Percentiles rank a stretch among this genome's conserved stretches.
Conservation (phyloP, 2,113 vertebrate species). For the Stercorarius parasiticus region DNA sequence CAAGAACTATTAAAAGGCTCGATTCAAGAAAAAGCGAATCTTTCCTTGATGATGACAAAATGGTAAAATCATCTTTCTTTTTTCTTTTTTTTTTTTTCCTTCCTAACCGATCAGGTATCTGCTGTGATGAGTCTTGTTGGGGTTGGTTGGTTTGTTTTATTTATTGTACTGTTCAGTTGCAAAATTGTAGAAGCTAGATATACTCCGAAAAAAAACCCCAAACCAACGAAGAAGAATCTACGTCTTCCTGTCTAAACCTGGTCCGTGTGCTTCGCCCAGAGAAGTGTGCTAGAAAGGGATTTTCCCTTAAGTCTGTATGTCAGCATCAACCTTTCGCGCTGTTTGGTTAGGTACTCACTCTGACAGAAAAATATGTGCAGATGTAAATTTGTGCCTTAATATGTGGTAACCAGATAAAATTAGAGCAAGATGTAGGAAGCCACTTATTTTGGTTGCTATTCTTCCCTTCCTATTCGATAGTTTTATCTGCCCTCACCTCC, state of each 20-base stretch:
- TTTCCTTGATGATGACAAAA: not conserved
- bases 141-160: not conserved
- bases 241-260: not conserved
- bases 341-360: not conserved
- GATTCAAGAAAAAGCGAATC: not conserved
- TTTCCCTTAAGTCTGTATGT: not conserved
- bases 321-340: not conserved
- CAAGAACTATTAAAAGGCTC: not conserved
- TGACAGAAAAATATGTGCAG: not conserved
- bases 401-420: not conserved
- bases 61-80: fast-evolving
- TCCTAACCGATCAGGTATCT: not conserved
- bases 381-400: not conserved
- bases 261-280: not conserved
- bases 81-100: not conserved
- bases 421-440: not conserved
- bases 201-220: not conserved
- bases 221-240: not conserved
- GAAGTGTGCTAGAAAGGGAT: not conserved
- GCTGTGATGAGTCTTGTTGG: not conserved
- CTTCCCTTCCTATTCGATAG: not conserved
- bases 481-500: not conserved
- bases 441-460: not conserved
- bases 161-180: not conserved
- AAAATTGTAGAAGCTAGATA: not conserved